Conservation (phyloP, 2,888 invertebrate species). For the Nebria salina region DNA sequence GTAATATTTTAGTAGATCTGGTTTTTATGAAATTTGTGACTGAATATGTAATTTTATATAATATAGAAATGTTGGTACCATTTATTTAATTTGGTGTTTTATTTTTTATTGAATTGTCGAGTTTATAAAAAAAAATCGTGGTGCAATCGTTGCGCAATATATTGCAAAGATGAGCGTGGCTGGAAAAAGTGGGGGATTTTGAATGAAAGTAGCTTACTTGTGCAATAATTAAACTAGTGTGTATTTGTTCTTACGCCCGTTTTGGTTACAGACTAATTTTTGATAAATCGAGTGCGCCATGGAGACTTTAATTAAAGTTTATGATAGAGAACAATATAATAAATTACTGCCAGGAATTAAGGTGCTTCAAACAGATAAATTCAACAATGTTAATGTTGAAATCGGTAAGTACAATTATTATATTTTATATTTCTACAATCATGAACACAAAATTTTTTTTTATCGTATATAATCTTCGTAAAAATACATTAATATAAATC, state of each 20-base stretch:
- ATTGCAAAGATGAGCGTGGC: background rate
- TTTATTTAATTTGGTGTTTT: background rate
- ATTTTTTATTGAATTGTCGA: background rate
- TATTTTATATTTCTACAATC: background rate
- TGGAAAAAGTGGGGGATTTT: background rate
- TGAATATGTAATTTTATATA: conserved; percentile 15
- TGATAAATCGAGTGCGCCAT: conserved; percentile 9
- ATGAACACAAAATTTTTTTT: too few relatives aligned
- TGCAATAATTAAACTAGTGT: background rate
- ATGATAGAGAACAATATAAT: conserved; percentile 29
- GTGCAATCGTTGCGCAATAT: background rate
- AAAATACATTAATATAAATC: too few relatives aligned
- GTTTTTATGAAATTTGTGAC: background rate
- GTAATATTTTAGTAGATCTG: background rate
- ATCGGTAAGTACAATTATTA: conserved; percentile 50
- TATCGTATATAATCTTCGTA: too few relatives aligned
- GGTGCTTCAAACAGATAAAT: conserved; percentile 42
- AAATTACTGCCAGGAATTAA: conserved; percentile 35
- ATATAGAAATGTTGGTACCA: background rate
- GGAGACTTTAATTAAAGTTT: conserved; percentile 41
- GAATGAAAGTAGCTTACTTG: background rate
- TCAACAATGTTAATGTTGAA: conserved; percentile 50
- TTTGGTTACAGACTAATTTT: background rate
- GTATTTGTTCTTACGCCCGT: background rate
- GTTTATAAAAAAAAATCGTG: background rate